Evolutionary conservation across 2,113 vertebrate species (phyloP).

Genomic region (Marcusenius ussheri): DNA sequence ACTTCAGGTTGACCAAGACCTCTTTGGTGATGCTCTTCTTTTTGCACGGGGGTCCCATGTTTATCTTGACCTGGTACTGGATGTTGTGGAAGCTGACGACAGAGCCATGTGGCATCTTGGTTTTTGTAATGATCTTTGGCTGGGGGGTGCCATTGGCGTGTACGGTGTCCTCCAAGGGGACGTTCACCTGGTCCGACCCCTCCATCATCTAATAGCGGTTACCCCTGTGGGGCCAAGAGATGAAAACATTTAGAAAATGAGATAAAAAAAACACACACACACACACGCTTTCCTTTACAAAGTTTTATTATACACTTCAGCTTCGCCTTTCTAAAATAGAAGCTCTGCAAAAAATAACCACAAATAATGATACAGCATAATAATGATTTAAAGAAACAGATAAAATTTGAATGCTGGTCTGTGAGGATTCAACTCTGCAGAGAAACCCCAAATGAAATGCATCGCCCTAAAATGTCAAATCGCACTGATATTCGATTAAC

Average conservation of each 20-base stretch:
- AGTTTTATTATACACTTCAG: neutral
- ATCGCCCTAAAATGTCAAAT: neutral
- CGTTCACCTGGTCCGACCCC: constrained; percentile 38
- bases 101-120: constrained; percentile 36
- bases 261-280: neutral
- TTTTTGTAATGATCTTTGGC: constrained; percentile 21
- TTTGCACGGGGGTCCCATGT: constrained; percentile 39
- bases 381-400: neutral
- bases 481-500: neutral
- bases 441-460: neutral
- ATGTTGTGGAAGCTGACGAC: constrained; percentile 64
- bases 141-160: constrained; percentile 37
- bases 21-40: constrained; percentile 38
- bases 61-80: constrained; percentile 52
- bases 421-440: neutral
- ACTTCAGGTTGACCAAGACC: constrained; percentile 61
- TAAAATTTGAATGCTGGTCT: neutral
- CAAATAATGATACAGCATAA: neutral
- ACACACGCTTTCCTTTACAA: neutral
- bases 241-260: neutral
- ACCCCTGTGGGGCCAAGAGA: neutral
- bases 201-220: constrained; percentile 36
- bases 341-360: neutral
- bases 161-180: constrained; percentile 44
- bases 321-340: neutral